phyloP scores from a whole-genome alignment of 2,888 invertebrate species.

The Leptarthrus brevirostris region DNA sequence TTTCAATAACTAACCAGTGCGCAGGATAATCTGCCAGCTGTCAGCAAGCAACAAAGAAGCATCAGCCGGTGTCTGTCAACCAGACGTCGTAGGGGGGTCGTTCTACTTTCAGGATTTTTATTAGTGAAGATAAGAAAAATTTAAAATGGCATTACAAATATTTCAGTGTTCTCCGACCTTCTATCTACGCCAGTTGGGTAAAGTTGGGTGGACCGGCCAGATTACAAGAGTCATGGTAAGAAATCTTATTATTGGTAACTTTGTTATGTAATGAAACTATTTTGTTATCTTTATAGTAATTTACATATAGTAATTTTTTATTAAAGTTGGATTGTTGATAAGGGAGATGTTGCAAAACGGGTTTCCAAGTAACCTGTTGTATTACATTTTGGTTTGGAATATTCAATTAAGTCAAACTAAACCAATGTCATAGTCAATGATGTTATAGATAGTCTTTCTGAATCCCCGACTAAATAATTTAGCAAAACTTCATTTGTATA shows the following conservation, averaged over 20 bases:
- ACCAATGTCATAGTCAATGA: no score
- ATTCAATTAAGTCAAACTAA: no score
- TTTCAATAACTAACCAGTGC: no score
- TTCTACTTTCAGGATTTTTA: neutral
- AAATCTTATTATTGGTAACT: neutral
- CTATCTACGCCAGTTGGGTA: slow-evolving; percentile 1
- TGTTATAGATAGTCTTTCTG: no score
- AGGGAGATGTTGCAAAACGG: no score
- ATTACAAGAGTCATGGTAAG: slow-evolving; percentile 9
- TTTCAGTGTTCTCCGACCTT: slow-evolving; percentile 10
- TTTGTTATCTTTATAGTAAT: no score
- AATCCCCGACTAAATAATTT: no score
- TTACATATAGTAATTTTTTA: no score
- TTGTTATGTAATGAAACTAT: slow-evolving; percentile 18
- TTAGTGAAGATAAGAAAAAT: neutral
- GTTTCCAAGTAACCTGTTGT: no score
- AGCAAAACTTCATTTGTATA: no score
- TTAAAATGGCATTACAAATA: slow-evolving; percentile 6
- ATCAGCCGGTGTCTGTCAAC: neutral
- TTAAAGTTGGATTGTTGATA: no score
- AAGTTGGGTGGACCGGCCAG: neutral
- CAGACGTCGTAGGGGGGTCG: neutral
- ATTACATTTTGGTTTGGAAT: no score
- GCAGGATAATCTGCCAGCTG: neutral
- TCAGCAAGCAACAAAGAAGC: neutral